A percentile compares a stretch with the other conserved stretches of the same genome.
These are phyloP conservation scores for Sardinella longiceps DNA, from an alignment of 2,797 vertebrate genomes.

Conservation along the genomic window DNA sequence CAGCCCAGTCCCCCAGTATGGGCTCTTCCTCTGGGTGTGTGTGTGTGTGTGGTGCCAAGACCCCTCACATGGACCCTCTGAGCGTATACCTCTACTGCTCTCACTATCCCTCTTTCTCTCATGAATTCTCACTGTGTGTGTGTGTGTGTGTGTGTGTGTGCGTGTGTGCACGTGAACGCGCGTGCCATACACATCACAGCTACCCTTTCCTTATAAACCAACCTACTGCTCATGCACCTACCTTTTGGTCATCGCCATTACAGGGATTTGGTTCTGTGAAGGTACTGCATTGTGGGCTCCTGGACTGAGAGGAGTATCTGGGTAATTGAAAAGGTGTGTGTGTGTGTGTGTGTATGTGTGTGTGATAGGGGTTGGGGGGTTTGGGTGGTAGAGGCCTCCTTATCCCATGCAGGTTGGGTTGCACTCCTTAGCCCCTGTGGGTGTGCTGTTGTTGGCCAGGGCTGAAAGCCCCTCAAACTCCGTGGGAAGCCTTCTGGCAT, in stretches of 20 bases:
- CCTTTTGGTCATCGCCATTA: background rate
- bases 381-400: background rate
- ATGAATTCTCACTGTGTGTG: background rate
- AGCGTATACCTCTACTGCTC: too few species aligned
- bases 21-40: background rate
- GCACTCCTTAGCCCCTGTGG: background rate
- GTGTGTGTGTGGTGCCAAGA: background rate
- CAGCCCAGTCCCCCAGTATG: background rate
- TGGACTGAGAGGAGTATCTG: background rate
- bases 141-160: background rate
- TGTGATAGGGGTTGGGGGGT: background rate
- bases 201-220: background rate
- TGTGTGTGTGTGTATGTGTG: slow-evolving; percentile 2
- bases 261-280: background rate
- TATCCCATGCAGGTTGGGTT: background rate
- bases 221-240: background rate
- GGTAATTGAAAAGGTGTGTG: background rate
- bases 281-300: background rate
- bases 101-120: background rate
- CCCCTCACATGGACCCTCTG: background rate
- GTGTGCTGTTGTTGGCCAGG: slow-evolving; percentile 35
- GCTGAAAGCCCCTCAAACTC: slow-evolving; percentile 32
- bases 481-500: slow-evolving; percentile 14
- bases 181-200: background rate
- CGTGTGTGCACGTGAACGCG: background rate